Evolutionary conservation across 1,140 invertebrate genomes (phyloP).

Genomic region (Drosophila varians): DNA sequence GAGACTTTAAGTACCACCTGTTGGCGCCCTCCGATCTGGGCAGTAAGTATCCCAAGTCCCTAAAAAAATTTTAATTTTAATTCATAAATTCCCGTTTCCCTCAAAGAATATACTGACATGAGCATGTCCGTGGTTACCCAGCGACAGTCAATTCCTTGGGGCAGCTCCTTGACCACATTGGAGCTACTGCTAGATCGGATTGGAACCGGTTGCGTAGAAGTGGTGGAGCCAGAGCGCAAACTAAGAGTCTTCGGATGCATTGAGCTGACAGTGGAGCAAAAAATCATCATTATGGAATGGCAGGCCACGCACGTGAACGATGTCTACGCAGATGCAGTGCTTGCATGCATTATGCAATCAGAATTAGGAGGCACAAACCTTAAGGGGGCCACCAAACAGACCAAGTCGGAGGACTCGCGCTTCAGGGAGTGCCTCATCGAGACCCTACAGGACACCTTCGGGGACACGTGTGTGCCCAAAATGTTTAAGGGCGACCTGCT

Average conservation of each 20-base stretch:
- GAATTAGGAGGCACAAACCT: constrained; percentile 87
- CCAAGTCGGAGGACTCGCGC: constrained; percentile 92
- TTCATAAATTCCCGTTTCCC: not conserved
- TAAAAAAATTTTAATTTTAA: too few species aligned
- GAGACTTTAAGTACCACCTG: constrained; percentile 99
- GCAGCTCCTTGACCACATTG: constrained; percentile 90
- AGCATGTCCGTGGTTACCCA: constrained; percentile 96
- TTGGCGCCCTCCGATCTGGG: constrained; percentile 95
- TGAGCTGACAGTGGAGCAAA: constrained; percentile 92
- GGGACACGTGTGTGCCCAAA: constrained; percentile 96
- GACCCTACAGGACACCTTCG: constrained; percentile 97
- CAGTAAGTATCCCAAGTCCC: constrained; percentile 85
- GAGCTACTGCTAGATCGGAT: constrained; percentile 93
- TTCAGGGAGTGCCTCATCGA: constrained; percentile 97
- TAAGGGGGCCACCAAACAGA: constrained; percentile 86
- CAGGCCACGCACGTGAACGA: constrained; percentile 96
- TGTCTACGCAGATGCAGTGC: constrained; percentile 98
- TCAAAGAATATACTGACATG: constrained; percentile 96
- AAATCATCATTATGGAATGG: constrained; percentile 96
- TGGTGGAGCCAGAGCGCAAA: constrained; percentile 88
- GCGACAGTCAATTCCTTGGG: constrained; percentile 94
- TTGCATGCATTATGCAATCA: constrained; percentile 92
- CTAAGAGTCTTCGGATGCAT: constrained; percentile 91
- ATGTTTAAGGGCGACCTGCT: constrained; percentile 96
- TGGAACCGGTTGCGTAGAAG: constrained; percentile 90